Percentiles rank a stretch among this genome's conserved stretches.
Conservation (phyloP, 2,113 vertebrate genomes). For the Canis aureus region DNA sequence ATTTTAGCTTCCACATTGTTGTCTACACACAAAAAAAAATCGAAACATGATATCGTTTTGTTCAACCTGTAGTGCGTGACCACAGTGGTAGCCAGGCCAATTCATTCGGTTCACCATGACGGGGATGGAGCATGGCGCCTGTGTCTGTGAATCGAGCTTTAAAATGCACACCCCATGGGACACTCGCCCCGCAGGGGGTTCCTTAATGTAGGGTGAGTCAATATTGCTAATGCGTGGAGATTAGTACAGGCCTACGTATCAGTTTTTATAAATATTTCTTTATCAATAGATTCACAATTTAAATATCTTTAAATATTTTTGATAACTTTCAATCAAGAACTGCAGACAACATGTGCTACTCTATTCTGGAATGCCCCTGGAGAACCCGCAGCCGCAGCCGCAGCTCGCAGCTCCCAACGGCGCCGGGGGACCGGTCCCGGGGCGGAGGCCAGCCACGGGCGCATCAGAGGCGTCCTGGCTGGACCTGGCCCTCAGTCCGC, state of each 20-base stretch:
- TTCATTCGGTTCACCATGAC: constrained; percentile 85
- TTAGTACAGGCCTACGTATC: constrained; percentile 86
- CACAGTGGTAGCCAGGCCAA: constrained; percentile 88
- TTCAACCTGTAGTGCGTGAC: constrained; percentile 86
- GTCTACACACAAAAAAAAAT: constrained; percentile 88
- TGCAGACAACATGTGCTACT: constrained; percentile 84
- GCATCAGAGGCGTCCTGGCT: background rate
- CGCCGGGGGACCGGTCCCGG: background rate
- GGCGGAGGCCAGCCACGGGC: background rate
- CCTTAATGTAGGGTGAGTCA: constrained; percentile 81
- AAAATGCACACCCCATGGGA: constrained; percentile 83
- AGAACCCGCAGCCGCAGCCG: background rate
- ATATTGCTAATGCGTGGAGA: constrained; percentile 88
- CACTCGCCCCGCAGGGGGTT: constrained; percentile 69
- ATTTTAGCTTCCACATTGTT: constrained; percentile 89
- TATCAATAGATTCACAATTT: constrained; percentile 87
- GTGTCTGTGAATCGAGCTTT: constrained; percentile 75
- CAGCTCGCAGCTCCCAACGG: background rate
- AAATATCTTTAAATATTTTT: constrained; percentile 81
- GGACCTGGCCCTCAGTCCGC: background rate
- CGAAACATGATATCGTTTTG: constrained; percentile 87
- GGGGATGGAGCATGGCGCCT: constrained; percentile 84
- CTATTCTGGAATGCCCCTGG: constrained; percentile 62
- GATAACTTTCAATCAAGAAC: constrained; percentile 82
- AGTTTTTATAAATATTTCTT: constrained; percentile 87